A percentile compares a stretch with the other conserved stretches of the same genome.
Evolutionary conservation across 1,140 invertebrate genomes (phyloP).

Genomic region (Plodia interpunctella): DNA sequence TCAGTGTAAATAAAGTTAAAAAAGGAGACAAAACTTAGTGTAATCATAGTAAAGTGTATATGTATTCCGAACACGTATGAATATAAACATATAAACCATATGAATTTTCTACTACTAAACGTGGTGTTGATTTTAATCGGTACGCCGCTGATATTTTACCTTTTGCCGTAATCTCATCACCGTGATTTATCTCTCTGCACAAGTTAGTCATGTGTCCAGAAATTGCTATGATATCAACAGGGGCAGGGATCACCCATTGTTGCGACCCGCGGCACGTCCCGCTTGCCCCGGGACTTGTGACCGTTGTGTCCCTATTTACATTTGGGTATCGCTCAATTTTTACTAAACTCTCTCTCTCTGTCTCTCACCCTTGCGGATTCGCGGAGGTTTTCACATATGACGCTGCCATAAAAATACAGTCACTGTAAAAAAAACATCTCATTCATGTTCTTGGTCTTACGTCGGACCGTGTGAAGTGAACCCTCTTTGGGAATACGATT

Average conservation of each 20-base stretch:
- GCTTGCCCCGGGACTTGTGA: not conserved
- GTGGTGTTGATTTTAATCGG: too few species aligned
- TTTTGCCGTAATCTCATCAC: not conserved
- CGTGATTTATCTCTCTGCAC: not conserved
- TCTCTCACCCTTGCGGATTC: not conserved
- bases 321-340: conserved; percentile 7
- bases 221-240: conserved; percentile 10
- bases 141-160: too few species aligned
- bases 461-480: too few species aligned
- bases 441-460: too few species aligned
- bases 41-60: too few species aligned
- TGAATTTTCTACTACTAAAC: not conserved
- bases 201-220: not conserved
- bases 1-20: too few species aligned
- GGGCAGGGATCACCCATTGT: conserved; percentile 1
- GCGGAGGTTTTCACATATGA: not conserved
- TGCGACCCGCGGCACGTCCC: not conserved
- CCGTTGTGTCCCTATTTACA: not conserved
- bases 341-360: not conserved
- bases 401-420: not conserved
- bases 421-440: too few species aligned
- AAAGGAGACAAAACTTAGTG: too few species aligned
- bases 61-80: too few species aligned
- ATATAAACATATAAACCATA: not conserved
- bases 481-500: too few species aligned